These are phyloP conservation scores for Trypoxylon attenuatum DNA, from an alignment of 2,888 invertebrate genomes.

Conservation along the genomic window DNA sequence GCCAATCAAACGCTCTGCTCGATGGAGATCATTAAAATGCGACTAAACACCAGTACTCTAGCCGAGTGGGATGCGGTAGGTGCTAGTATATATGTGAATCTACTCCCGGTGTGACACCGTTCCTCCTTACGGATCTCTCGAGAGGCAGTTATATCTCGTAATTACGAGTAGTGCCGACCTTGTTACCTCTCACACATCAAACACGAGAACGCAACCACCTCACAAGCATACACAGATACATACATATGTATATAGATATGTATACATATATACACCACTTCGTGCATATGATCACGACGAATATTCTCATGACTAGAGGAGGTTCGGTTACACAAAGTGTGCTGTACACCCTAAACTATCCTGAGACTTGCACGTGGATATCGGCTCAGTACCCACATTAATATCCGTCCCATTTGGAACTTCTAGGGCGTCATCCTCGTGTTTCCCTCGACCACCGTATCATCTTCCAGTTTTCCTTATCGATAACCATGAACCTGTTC, in stretches of 20 bases:
- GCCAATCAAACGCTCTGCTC: not conserved
- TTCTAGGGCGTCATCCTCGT: slow-evolving; percentile 44
- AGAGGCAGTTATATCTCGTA: slow-evolving; percentile 39
- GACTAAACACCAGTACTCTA: not conserved
- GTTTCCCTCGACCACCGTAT: too few species aligned
- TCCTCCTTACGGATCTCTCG: slow-evolving; percentile 36
- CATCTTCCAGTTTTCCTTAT: too few species aligned
- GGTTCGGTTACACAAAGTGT: slow-evolving; percentile 48
- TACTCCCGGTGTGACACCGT: slow-evolving; percentile 23
- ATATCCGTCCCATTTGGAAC: slow-evolving; percentile 46
- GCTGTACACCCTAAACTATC: slow-evolving; percentile 13
- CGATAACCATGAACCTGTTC: too few species aligned
- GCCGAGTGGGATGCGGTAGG: slow-evolving; percentile 5
- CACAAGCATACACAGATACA: not conserved
- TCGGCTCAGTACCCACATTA: slow-evolving; percentile 59
- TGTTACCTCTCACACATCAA: too few species aligned
- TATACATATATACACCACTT: too few species aligned
- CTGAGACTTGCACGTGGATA: slow-evolving; percentile 58
- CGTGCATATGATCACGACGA: too few species aligned
- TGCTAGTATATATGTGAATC: slow-evolving; percentile 3
- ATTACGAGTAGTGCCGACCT: slow-evolving; percentile 30
- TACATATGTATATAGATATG: too few species aligned
- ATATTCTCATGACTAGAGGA: slow-evolving; percentile 22
- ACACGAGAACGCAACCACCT: too few species aligned
- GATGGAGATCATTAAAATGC: not conserved